phyloP scores from a whole-genome alignment of 2,888 invertebrate species.

The Platycheirus albimanus region DNA sequence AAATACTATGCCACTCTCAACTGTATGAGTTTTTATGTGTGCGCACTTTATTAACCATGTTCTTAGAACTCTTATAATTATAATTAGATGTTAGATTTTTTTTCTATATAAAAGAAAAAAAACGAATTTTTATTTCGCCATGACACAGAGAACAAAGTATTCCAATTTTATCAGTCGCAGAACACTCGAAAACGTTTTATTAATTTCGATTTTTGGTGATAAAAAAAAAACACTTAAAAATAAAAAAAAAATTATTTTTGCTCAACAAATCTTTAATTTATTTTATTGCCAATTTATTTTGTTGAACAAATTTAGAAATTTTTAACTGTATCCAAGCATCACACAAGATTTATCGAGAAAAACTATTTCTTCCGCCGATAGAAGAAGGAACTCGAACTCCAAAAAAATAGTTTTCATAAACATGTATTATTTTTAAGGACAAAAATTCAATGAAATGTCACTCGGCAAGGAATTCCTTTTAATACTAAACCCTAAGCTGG shows the following conservation, averaged over 20 bases:
- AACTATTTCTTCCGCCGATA: no score
- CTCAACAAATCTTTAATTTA: no score
- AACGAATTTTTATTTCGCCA: constrained; percentile 55
- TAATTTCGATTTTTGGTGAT: constrained; percentile 12
- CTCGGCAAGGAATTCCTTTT: constrained; percentile 46
- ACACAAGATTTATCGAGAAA: no score
- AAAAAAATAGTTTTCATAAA: no score
- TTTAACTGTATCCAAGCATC: no score
- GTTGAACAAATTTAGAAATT: no score
- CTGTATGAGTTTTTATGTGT: neutral
- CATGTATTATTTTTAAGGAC: no score
- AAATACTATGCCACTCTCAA: no score
- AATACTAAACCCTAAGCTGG: constrained; percentile 47
- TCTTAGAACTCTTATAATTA: constrained; percentile 24
- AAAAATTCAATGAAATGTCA: neutral
- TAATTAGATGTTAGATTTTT: constrained; percentile 3
- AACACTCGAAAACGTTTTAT: constrained; percentile 47
- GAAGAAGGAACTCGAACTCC: no score
- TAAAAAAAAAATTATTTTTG: no score
- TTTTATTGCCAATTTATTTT: no score
- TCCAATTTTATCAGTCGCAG: constrained; percentile 43
- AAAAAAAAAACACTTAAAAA: constrained; percentile 7
- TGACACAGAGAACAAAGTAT: constrained; percentile 37
- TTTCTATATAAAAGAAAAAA: constrained; percentile 12
- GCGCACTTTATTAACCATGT: constrained; percentile 29